Evolutionary conservation across 2,888 invertebrate genomes (phyloP).

Genomic region (Aspidapion aeneum): DNA sequence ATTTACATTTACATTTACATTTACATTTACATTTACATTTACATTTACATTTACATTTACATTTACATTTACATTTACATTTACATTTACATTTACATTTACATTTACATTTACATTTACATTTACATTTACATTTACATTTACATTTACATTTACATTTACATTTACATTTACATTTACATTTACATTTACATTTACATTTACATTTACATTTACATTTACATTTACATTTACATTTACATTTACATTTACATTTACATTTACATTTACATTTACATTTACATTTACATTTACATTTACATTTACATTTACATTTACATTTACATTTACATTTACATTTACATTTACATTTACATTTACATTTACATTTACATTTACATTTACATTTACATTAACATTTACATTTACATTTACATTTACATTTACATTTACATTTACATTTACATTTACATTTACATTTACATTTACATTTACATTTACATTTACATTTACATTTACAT

Average conservation of each 20-base stretch:
- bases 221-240: not conserved
- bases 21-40: not conserved
- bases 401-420: not conserved
- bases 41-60: not conserved
- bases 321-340: not conserved
- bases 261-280: not conserved
- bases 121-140: not conserved
- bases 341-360: not conserved
- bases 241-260: not conserved
- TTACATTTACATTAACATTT: not conserved
- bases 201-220: not conserved
- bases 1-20: not conserved
- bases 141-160: not conserved
- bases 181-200: not conserved
- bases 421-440: not conserved
- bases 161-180: not conserved
- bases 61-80: not conserved
- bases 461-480: not conserved
- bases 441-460: not conserved
- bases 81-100: not conserved
- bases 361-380: not conserved
- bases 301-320: not conserved
- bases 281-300: not conserved
- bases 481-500: not conserved
- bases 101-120: not conserved